A percentile compares a stretch with the other conserved stretches of the same genome.
phyloP scores from a whole-genome alignment of 1,140 invertebrate species.

The Sitobion miscanthi region DNA sequence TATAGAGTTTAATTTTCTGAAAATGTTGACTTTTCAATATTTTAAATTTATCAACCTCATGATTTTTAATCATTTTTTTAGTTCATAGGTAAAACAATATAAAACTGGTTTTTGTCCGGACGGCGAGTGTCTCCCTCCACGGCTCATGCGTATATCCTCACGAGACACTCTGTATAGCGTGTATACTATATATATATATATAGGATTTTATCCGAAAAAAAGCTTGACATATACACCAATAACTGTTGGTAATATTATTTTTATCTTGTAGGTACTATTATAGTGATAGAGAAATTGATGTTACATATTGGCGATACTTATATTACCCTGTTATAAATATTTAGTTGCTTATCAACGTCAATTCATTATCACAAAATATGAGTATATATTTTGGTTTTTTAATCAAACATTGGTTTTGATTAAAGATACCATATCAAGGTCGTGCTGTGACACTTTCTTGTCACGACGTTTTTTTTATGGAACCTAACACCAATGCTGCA shows the following conservation, averaged over 20 bases:
- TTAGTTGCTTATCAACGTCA: neutral
- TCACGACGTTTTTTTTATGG: neutral
- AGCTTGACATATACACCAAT: no score
- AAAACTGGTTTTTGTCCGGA: no score
- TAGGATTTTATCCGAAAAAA: no score
- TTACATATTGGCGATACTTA: neutral
- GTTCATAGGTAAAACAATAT: no score
- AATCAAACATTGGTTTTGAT: neutral
- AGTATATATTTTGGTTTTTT: neutral
- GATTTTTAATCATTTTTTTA: no score
- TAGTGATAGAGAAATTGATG: neutral
- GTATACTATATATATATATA: no score
- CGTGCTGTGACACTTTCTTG: neutral
- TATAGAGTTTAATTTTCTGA: no score
- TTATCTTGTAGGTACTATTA: neutral
- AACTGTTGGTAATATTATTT: neutral
- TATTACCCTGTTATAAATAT: neutral
- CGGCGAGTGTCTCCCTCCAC: no score
- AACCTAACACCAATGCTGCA: neutral
- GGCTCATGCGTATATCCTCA: no score
- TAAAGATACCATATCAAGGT: neutral
- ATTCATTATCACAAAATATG: neutral
- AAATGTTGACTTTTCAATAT: no score
- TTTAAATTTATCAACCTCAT: no score
- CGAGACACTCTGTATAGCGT: no score